Conservation (phyloP, 2,113 vertebrate species). For the Callithrix jacchus region DNA sequence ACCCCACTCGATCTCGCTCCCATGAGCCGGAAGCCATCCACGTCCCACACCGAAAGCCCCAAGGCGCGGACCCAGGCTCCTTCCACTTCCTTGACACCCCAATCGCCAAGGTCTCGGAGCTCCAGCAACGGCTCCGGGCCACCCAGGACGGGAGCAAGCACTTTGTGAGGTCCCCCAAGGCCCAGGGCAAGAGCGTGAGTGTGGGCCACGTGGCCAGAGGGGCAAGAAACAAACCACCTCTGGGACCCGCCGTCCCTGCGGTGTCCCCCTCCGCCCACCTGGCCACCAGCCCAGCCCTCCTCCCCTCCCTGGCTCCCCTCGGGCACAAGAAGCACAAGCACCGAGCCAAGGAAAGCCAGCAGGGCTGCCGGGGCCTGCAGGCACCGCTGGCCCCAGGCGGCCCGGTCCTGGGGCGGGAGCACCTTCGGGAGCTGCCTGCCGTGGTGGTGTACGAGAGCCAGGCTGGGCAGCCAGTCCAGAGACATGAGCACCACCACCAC, state of each 20-base stretch:
- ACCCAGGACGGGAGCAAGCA: conserved; percentile 91
- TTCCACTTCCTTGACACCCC: conserved; percentile 83
- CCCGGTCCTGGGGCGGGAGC: conserved; percentile 91
- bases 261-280: conserved; percentile 84
- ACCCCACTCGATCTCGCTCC: conserved; percentile 94
- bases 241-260: conserved; percentile 71
- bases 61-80: conserved; percentile 84
- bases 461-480: conserved; percentile 94
- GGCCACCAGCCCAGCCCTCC: conserved; percentile 86
- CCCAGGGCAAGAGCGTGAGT: conserved; percentile 86
- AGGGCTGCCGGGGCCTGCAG: conserved; percentile 87
- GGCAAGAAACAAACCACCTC: conserved; percentile 87
- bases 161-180: conserved; percentile 93
- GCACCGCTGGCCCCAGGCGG: conserved; percentile 72
- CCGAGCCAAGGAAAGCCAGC: conserved; percentile 91
- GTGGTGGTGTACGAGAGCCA: conserved; percentile 93
- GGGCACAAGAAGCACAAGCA: conserved; percentile 95
- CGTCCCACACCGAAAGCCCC: conserved; percentile 90
- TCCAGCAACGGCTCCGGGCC: conserved; percentile 85
- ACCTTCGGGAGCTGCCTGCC: conserved; percentile 91
- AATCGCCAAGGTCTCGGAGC: conserved; percentile 83
- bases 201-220: conserved; percentile 87
- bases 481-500: conserved; percentile 98
- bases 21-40: conserved; percentile 95
- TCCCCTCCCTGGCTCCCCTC: conserved; percentile 88